Evolutionary conservation across 2,888 invertebrate genomes (phyloP).

Genomic region (Trissolcus japonicus): DNA sequence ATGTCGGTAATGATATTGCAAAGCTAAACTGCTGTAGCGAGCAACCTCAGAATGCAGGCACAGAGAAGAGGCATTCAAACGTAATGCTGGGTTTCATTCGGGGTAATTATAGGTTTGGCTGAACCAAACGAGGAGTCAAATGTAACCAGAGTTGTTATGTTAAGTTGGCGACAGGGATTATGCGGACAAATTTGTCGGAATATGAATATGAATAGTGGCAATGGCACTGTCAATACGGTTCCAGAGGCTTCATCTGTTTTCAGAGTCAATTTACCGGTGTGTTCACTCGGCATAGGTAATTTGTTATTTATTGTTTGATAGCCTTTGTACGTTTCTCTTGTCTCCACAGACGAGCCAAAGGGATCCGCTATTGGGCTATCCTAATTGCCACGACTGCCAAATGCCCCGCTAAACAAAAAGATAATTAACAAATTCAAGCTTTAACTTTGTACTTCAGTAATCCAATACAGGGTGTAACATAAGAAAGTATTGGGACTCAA

Average conservation of each 20-base stretch:
- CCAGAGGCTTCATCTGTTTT: conserved; percentile 18
- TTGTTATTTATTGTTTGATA: conserved; percentile 24
- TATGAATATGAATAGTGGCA: conserved; percentile 34
- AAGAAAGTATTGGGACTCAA: too few relatives aligned
- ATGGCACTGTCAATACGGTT: conserved; percentile 20
- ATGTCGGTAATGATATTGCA: not conserved
- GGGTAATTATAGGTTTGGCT: not conserved
- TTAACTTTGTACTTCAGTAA: too few relatives aligned
- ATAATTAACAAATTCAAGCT: too few relatives aligned
- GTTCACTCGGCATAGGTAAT: conserved; percentile 6
- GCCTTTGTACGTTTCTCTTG: not conserved
- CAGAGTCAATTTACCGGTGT: conserved; percentile 25
- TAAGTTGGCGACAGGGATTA: conserved; percentile 26
- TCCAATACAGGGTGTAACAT: too few relatives aligned
- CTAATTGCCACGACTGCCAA: too few relatives aligned
- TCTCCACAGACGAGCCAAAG: too few relatives aligned
- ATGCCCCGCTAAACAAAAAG: too few relatives aligned
- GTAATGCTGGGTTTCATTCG: not conserved
- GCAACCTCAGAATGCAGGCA: too few relatives aligned
- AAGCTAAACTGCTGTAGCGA: not conserved
- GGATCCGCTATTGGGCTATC: too few relatives aligned
- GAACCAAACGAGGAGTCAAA: conserved; percentile 18
- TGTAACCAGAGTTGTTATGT: conserved; percentile 16
- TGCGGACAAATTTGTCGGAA: conserved; percentile 14
- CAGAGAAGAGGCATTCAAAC: too few relatives aligned